A percentile compares a stretch with the other conserved stretches of the same genome.
Conservation (phyloP, 2,797 vertebrate species). For the Eospalax fontanierii region DNA sequence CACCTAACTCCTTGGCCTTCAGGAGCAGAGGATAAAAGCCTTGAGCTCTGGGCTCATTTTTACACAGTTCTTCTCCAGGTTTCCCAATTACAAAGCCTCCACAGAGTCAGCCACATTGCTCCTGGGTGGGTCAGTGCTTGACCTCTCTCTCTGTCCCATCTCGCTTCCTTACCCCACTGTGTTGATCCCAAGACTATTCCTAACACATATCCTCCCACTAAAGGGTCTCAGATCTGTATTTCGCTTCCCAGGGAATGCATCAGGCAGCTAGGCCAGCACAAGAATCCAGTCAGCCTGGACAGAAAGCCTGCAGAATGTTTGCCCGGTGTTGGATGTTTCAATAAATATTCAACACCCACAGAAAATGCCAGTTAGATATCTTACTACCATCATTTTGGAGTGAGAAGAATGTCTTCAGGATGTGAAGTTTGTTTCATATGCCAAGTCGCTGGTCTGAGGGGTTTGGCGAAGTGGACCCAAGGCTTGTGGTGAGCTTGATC, state of each 20-base stretch:
- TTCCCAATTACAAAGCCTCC: neutral
- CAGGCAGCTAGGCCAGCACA: neutral
- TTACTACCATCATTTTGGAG: neutral
- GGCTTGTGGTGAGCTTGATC: too few relatives aligned
- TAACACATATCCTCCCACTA: neutral
- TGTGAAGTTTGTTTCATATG: neutral
- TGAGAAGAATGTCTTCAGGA: neutral
- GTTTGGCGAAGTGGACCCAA: neutral
- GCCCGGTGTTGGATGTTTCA: neutral
- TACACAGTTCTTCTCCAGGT: neutral
- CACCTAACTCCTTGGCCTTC: neutral
- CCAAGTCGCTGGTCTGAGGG: too few relatives aligned
- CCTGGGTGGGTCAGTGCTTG: fast-evolving
- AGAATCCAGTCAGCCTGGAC: neutral
- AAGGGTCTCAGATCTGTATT: neutral
- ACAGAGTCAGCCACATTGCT: neutral
- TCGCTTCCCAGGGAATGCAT: neutral
- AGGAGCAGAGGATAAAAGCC: fast-evolving
- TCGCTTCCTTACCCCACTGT: neutral
- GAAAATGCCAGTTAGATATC: neutral
- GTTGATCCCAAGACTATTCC: neutral
- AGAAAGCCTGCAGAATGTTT: neutral
- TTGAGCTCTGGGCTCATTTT: neutral
- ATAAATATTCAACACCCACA: neutral
- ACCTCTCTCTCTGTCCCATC: neutral